These are phyloP conservation scores for Norana najaformis DNA, from an alignment of 2,888 invertebrate genomes.

Conservation along the genomic window DNA sequence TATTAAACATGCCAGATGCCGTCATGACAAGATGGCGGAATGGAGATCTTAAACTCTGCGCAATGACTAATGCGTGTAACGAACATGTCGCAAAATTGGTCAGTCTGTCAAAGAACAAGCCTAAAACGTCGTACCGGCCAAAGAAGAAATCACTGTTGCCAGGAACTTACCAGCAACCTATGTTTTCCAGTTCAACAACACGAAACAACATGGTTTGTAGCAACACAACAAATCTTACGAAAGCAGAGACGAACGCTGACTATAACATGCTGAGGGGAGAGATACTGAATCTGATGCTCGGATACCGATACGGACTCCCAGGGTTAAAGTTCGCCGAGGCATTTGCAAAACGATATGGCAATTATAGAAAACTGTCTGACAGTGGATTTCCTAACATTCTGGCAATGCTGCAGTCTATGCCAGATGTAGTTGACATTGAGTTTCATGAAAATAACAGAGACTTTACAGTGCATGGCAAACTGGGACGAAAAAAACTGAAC, in stretches of 20 bases:
- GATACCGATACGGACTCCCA: constrained; percentile 3
- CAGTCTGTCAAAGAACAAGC: neutral
- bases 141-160: neutral
- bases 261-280: neutral
- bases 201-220: neutral
- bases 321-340: neutral
- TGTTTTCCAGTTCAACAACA: neutral
- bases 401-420: neutral
- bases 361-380: neutral
- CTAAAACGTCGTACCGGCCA: neutral
- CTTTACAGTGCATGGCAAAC: neutral
- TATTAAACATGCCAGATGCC: neutral
- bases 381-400: neutral
- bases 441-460: neutral
- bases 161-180: neutral
- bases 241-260: neutral
- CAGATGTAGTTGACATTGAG: neutral
- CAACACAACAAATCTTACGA: neutral
- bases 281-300: neutral
- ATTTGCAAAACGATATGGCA: neutral
- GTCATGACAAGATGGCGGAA: neutral
- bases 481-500: neutral
- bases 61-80: neutral
- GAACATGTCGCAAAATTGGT: constrained; percentile 6
- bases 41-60: neutral